Evolutionary conservation across 2,888 invertebrate genomes (phyloP), one percentile per base, ranked within the genome.

Genomic region (Eurois occulta): DNA sequence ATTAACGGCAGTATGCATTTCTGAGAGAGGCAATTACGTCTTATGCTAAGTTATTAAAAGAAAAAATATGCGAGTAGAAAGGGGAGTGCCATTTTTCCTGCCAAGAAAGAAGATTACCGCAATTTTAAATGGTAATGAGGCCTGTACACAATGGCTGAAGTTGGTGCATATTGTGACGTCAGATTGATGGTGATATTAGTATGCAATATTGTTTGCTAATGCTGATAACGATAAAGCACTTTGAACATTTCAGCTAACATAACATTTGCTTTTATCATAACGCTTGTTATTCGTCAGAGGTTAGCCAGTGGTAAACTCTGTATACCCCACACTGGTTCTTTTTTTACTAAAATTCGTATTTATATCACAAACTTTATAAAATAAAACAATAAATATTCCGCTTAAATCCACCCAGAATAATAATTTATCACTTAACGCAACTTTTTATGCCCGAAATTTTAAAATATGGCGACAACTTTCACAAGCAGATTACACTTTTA

Each of bases 381-480:
- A 77, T 72, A 86, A 86, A 75, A 75, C 81, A 84, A 84, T 87
- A 82, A 89, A 87, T 77, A 78, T 83, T 73, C 67, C 13, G n/a
- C 71, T 35, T 41, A 81, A 88, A 84, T 85, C 76, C 79, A 69
- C 52, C 67, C 74, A 28, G 83, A 74, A 83, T 78, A 85, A 87
- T 87, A 86, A 88, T 90, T 88, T 84, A 90, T 88, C 74, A 85
- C 83, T 86, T 66, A 80, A 76, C 80, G 74, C 71, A 87, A 90
- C 83, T 89, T 90, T 87, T 89, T 89, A 90, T 85, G 88, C 74
- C 77, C 75, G 41, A 85, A 86, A 89, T 87, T 87, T 87, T 84
- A 88, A 91, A 90, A 88, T 89, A 90, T 80, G 82, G 84, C 80
- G 84, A 85, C 84, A 88, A 90, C 84, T 85, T 84, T 84, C 78